Evolutionary conservation across 1,140 invertebrate species (phyloP), one percentile per base, ranked within the genome.

Genomic region (Drosophila sucinea): DNA sequence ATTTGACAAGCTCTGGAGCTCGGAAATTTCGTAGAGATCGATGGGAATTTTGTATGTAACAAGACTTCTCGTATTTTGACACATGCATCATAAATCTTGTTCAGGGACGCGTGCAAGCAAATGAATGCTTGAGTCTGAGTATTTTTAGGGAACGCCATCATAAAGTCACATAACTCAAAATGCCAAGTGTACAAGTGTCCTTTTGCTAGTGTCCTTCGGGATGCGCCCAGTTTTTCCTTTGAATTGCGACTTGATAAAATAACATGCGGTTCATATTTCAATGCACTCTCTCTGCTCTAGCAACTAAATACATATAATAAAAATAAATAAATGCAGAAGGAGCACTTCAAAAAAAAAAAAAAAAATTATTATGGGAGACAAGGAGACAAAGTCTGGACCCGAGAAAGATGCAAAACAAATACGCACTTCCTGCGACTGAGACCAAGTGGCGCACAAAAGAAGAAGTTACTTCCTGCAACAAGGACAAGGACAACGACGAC

Each of bases 241-340:
- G 84, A 87, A 87, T 83, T 89, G 84, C 84, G 80, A 89, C 84
- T 78, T 70, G 83, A 87, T 83, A 87, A 81, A 89, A 89, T 82
- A 91, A 90, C 86, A 90, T 91, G 67, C 60, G 73, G 71, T 76
- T 91, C 90, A 61, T 57, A 87, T 91, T 91, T 87, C 90, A 38
- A 30, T 30, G 30, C 30, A 4, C 30, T 38, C 35, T 38, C 2
- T 3, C 35, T 11, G 67, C 3, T n/a, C 17, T 10, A 51, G 51
- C 33, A 38, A 11, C 35, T 38, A 38, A 17, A 35, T 29, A 62
- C 60, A 70, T 57, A 68, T 11, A 41, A 47, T 73, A 62, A 72
- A 87, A 80, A 87, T 83, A 87, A 86, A 87, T 85, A 91, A 79
- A 89, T 73, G 74, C 60, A 65, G 23, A 41, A 60, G 62, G 51